Evolutionary conservation across 2,113 vertebrate species (phyloP), one percentile per base, ranked within the genome.

Genomic region (Prochilodus magdalenae): DNA sequence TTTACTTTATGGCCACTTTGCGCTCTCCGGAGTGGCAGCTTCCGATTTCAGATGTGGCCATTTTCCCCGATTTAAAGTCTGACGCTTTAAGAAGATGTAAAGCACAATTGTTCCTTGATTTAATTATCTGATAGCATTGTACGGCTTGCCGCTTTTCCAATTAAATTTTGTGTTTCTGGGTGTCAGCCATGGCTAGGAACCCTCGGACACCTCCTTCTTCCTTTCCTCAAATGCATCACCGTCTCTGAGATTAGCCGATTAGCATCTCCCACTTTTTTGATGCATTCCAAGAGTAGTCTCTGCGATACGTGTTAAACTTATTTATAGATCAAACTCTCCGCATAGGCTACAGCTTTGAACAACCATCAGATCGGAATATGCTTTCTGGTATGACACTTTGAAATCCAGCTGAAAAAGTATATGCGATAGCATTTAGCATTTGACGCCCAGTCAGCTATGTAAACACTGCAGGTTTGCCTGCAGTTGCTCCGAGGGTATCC

Each of bases 41-140:
- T 91, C 80, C 62, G 71, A 83, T 83, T 85, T 79, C 80, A 75
- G 71, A 49, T 79, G 71, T 40, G 77, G 33, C 57, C 22, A 4
- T 26, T 44, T 60, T 70, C 24, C 40, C 66, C 77, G 22, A 89
- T 90, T 91, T 86, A 87, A n/a, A 89, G 80, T 85, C 75, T 10
- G 57, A 88, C 90, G 88, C 85, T 89, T 87, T 86, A 83, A 89
- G 87, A 83, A 81, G 90, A 89, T 73, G 84, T 86, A 87, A 87
- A 80, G 89, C 81, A 78, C 91, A 88, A 91, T 90, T 90, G 90
- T 90, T 89, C 88, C 62, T 80, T 89, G 93, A 94, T 94, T 93
- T 87, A 94, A 94, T 94, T 93, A 93, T 94, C 90, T 93, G 93
- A 94, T 94, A 93, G 55, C 83, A 91, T 92, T 93, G 91, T 91